Evolutionary conservation across 2,888 invertebrate species (phyloP).

Genomic region (Flabesymbios commensalis): DNA sequence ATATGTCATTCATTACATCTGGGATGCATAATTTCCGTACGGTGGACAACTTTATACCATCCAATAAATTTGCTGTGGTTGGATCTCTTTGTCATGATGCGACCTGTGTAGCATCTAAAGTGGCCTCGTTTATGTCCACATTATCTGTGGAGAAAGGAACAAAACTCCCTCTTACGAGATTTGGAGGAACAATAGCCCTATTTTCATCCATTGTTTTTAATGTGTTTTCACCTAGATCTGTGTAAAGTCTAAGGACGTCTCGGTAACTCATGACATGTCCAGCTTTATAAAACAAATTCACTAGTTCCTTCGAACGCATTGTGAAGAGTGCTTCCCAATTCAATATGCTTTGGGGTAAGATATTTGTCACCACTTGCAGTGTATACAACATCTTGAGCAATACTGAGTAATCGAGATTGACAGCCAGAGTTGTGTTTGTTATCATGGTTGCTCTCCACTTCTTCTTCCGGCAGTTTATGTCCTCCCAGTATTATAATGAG

Average conservation of each 20-base stretch:
- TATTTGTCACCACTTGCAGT: not conserved
- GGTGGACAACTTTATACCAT: not conserved
- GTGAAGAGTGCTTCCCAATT: conserved; percentile 12
- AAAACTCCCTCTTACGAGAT: not conserved
- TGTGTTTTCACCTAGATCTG: conserved; percentile 8
- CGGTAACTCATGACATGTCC: conserved; percentile 14
- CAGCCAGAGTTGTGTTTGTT: not conserved
- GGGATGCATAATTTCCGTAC: not conserved
- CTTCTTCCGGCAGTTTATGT: not conserved
- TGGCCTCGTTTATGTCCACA: conserved; percentile 7
- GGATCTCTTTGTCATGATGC: conserved; percentile 9
- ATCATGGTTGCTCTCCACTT: not conserved
- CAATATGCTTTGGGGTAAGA: conserved; percentile 14
- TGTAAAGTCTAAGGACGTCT: conserved; percentile 10
- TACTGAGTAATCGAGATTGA: too few species aligned
- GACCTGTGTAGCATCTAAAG: conserved; percentile 6
- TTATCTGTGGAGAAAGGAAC: conserved; percentile 8
- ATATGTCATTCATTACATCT: not conserved
- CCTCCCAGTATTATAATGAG: conserved; percentile 9
- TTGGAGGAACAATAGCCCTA: not conserved
- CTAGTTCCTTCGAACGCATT: conserved; percentile 9
- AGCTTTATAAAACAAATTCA: conserved; percentile 10
- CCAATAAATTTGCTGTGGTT: not conserved
- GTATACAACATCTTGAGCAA: too few species aligned
- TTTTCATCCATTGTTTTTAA: conserved; percentile 1